phyloP scores from a whole-genome alignment of 1,140 invertebrate species.

The Ganaspis sp. region DNA sequence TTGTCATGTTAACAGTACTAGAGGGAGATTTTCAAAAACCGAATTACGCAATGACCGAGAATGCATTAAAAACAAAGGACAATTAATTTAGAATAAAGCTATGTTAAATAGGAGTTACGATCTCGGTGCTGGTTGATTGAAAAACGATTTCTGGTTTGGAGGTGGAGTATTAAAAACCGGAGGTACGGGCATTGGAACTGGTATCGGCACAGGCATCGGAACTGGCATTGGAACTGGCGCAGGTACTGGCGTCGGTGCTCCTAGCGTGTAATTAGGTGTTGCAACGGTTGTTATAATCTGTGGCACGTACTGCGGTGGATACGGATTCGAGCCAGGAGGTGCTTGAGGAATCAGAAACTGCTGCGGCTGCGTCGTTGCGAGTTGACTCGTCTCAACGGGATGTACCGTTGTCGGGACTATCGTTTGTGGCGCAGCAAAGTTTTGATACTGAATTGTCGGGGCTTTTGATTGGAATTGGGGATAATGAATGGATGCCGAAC shows the following conservation, averaged over 20 bases:
- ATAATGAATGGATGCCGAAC: slow-evolving; percentile 67
- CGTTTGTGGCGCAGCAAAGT: slow-evolving; percentile 53
- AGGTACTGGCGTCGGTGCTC: slow-evolving; percentile 51
- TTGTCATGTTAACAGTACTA: no score
- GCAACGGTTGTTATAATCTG: slow-evolving; percentile 43
- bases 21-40: neutral
- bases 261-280: slow-evolving; percentile 30
- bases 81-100: slow-evolving; percentile 19
- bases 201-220: slow-evolving; percentile 45
- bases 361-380: slow-evolving; percentile 42
- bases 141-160: slow-evolving; percentile 60
- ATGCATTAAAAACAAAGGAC: neutral
- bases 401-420: slow-evolving; percentile 51
- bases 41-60: neutral
- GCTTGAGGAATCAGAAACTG: slow-evolving; percentile 69
- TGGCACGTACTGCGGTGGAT: slow-evolving; percentile 68
- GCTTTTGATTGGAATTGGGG: slow-evolving; percentile 62
- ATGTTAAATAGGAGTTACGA: slow-evolving; percentile 57
- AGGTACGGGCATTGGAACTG: slow-evolving; percentile 33
- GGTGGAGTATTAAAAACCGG: slow-evolving; percentile 27
- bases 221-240: slow-evolving; percentile 43
- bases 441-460: slow-evolving; percentile 49
- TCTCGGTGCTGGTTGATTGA: slow-evolving; percentile 63
- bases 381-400: neutral
- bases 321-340: slow-evolving; percentile 72